A percentile compares a stretch with the other conserved stretches of the same genome.
Evolutionary conservation across 2,888 invertebrate species (phyloP).

Genomic region (Ophion slaviceki): DNA sequence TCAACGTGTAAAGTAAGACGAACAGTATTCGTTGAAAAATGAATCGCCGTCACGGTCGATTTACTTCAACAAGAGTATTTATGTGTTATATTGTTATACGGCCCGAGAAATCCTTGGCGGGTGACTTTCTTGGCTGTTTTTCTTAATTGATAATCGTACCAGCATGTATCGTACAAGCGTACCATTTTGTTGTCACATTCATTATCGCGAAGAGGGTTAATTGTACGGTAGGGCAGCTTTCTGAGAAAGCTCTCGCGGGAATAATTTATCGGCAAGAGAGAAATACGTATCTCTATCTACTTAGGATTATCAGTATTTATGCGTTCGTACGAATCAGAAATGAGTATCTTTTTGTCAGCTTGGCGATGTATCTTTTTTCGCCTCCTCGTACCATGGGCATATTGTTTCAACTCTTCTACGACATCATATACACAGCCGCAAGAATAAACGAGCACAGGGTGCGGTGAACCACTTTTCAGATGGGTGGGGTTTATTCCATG

Average conservation of each 20-base stretch:
- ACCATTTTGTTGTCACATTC: not conserved
- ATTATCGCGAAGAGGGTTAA: not conserved
- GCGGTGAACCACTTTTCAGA: constrained; percentile 38
- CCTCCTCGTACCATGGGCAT: not conserved
- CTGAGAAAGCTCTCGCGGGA: constrained; percentile 8
- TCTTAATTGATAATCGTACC: not conserved
- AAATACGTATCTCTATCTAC: too few species aligned
- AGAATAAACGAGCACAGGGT: constrained; percentile 3
- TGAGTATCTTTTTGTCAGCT: constrained; percentile 21
- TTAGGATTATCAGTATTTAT: not conserved
- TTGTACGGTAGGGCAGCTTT: not conserved
- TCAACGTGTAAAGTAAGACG: too few species aligned
- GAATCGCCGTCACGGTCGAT: too few species aligned
- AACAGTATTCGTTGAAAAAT: too few species aligned
- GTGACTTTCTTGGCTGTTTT: not conserved
- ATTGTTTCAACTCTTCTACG: not conserved
- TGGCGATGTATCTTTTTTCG: not conserved
- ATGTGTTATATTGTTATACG: too few species aligned
- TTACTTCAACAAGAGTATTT: too few species aligned
- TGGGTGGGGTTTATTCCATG: constrained; percentile 46
- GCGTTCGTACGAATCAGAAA: constrained; percentile 20
- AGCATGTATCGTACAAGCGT: not conserved
- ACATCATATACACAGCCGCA: constrained; percentile 12
- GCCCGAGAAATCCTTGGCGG: too few species aligned
- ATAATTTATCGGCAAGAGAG: constrained; percentile 40